Evolutionary conservation across 2,113 vertebrate species (phyloP), one percentile per base, ranked within the genome.

Genomic region (Mobula birostris): DNA sequence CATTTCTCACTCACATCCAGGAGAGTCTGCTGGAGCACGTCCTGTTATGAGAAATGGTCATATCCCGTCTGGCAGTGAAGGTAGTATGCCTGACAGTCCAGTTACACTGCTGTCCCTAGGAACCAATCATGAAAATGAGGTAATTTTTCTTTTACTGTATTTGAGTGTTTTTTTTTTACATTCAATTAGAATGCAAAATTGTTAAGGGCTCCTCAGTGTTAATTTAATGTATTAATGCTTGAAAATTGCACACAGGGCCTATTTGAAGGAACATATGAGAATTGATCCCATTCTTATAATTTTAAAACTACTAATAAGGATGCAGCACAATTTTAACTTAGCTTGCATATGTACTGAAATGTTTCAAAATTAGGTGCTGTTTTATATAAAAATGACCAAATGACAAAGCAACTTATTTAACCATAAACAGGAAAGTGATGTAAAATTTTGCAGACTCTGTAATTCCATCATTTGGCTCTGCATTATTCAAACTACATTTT

Each of bases 61-160:
- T 95, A 96, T 97, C 95, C 95, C 97, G 79, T 96, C 96, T 0
- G 94, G 96, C 94, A 97, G 96, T 0, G 97, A 97, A 0, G 9
- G 94, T 93, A 97, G 96, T 95, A 95, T 96, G 58, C 94, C 96
- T 1, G 97, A 97, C 63, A 98, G 97, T 94, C 97, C 98, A 0
- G 95, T 98, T 83, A 96, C 97, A 85, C 95, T 98, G 92, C 97
- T 99, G 95, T 95, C 96, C 6, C 96, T 98, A 36, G 97, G 97
- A 32, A 95, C 95, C 91, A 97, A 96, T 63, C 97, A 97, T 0
- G 97, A 98, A 95, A 96, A 96, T 70, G 97, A 96, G 96, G 98
- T 98, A 97, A 96, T 95, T 94, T n/a, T 95, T 94, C 95, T 94
- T 93, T 93, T 74, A 48, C n/a, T 48, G 27, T 40, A 14, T 93